Base-by-base conservation (phyloP, 2,888 invertebrate species). In the Drosophila monieri region DNA sequence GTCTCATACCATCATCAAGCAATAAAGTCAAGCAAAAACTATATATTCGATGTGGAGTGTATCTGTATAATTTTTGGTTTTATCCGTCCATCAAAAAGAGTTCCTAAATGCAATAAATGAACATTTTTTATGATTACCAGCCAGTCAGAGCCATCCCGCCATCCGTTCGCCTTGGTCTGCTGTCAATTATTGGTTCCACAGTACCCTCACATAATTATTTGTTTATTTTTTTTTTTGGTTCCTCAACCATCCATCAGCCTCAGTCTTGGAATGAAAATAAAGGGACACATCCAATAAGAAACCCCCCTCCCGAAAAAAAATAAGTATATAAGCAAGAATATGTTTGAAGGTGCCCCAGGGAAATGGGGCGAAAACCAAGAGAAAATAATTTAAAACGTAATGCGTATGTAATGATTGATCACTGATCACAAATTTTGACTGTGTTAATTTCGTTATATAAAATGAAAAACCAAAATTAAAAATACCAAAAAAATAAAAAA, bases 351-450 rank as follows among this genome's bases (percentile, higher is more conserved):
- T 46, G 43, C 68, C 66, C 56, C 43, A 4, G 58, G 56, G 55
- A 49, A 41, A 41, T 9, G 49, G 49, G 48, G 54, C 46, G 48
- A 52, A 60, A 47, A 39, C 51, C 39, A 25, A 43, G 62, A 61
- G 48, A 56, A 25, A 62, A 67, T 48, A 64, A 77, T 60, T 77
- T 66, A 84, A 83, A 76, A 72, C 80, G 76, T 85, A 85, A 77
- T 87, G 76, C 77, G 76, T 85, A 85, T 89, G 89, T 90, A 88
- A 89, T 89, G 85, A 88, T 90, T 90, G 91, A 91, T 91, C 91
- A 85, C 85, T 89, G 90, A 90, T 90, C 89, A 90, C 88, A 89
- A 91, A 91, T 90, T 90, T 90, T 90, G 90, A 90, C 91, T 91
- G 90, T 90, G 90, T 90, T 90, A 90, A 91, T 90, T 91, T 90